Evolutionary conservation across 2,888 invertebrate genomes (phyloP).

Genomic region (Girardia tigrina): DNA sequence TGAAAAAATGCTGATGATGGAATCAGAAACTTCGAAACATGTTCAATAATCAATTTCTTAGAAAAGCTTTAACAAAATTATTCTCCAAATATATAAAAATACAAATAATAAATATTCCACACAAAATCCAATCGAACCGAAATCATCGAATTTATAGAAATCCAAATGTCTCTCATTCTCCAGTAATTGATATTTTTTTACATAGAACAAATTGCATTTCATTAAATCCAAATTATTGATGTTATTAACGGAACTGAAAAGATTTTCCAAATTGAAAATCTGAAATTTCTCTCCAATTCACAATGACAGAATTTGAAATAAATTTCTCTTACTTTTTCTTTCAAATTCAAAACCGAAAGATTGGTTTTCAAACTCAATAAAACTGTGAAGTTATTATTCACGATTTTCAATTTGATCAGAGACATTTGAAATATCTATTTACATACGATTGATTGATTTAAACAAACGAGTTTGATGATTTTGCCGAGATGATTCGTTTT

Average conservation of each 20-base stretch:
- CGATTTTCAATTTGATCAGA: background rate
- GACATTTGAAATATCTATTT: no score
- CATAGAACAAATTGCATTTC: slow-evolving; percentile 11
- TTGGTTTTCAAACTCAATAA: background rate
- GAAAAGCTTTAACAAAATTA: no score
- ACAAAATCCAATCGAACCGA: background rate
- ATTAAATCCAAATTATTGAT: no score
- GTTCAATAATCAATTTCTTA: no score
- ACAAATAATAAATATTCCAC: background rate
- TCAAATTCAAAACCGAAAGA: background rate
- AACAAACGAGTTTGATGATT: no score
- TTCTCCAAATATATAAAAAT: no score
- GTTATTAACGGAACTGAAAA: background rate
- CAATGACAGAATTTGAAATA: background rate
- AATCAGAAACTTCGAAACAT: no score
- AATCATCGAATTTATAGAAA: background rate
- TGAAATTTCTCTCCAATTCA: background rate
- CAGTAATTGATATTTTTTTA: background rate
- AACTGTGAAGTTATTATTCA: slow-evolving; percentile 6
- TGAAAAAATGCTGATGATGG: no score
- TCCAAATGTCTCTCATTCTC: slow-evolving; percentile 6
- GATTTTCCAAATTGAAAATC: slow-evolving; percentile 1
- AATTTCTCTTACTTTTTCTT: background rate
- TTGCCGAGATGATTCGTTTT: no score
- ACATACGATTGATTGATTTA: no score